Base-by-base conservation (phyloP, 2,113 vertebrate genomes). In the Sigmodon hispidus region DNA sequence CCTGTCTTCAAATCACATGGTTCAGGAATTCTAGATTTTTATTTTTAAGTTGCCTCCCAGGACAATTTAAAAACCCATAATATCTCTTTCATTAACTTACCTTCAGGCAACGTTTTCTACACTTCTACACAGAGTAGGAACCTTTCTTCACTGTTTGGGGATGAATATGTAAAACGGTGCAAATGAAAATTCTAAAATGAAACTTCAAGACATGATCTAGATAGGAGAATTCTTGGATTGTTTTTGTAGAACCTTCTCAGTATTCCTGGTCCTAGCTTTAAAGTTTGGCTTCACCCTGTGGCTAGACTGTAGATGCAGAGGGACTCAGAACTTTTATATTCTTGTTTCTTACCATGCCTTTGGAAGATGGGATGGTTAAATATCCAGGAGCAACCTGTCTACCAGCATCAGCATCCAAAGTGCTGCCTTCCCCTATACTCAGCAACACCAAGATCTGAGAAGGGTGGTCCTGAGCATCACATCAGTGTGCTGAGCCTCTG, bases 401-500 rank as follows among this genome's bases (percentile, higher is more conserved):
- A n/a, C 90, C 69, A 87, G 63, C 77, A 50, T 9, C 96, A 97
- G 92, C 97, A 79, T 95, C 80, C 94, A 93, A 97, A 98, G 94
- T 96, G 94, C 95, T 97, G 22, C 26, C 57, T 67, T 67, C 63
- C 97, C 94, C 97, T 96, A 96, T 97, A 90, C 92, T 96, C 96
- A 55, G n/a, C 94, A 98, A 98, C 97, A 97, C 98, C 98, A 98
- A 98, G 97, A 98, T 97, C 98, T 96, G 96, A 97, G 96, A 95
- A 98, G 97, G 96, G 96, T 97, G 97, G 98, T 98, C 98, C 98
- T 97, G 97, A 98, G 98, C 98, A 98, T 98, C n/a, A n/a, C 98
- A 98, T 98, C 98, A 98, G 98, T 98, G 98, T 98, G 97, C 98
- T 98, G 98, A 98, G 98, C 98, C 97, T 98, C 97, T 36, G 24